phyloP scores from a whole-genome alignment of 2,797 vertebrate species.

The Alfaro cultratus region DNA sequence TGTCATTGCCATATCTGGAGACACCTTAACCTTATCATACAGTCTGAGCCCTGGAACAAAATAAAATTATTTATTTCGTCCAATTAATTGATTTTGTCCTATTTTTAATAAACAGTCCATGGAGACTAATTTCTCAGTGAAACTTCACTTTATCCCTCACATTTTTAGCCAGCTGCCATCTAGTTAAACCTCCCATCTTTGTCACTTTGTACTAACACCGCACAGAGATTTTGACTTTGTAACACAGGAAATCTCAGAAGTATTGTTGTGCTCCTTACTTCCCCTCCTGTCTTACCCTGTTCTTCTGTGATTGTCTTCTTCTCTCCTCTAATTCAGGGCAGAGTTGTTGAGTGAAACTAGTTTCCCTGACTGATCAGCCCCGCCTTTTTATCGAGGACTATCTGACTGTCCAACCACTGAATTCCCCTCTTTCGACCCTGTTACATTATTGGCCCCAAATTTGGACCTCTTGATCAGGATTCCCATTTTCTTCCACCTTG shows the following conservation, averaged over 20 bases:
- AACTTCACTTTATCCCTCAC: neutral
- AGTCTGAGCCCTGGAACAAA: neutral
- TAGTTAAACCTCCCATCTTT: slow-evolving; percentile 17
- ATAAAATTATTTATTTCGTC: neutral
- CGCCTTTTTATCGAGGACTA: slow-evolving; percentile 82
- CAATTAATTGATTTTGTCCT: neutral
- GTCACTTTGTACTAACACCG: slow-evolving; percentile 11
- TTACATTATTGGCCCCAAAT: slow-evolving; percentile 69
- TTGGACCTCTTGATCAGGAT: slow-evolving; percentile 62
- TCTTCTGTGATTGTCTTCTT: slow-evolving; percentile 83
- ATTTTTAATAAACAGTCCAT: neutral
- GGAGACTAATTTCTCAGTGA: slow-evolving; percentile 3
- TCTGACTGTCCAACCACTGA: slow-evolving; percentile 79
- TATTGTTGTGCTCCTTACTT: slow-evolving; percentile 65
- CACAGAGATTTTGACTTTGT: slow-evolving; percentile 8
- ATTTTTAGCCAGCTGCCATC: slow-evolving; percentile 11
- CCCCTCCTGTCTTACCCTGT: slow-evolving; percentile 65
- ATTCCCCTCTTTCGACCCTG: slow-evolving; percentile 36
- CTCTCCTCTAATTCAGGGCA: slow-evolving; percentile 87
- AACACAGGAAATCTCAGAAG: slow-evolving; percentile 50
- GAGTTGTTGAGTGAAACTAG: slow-evolving; percentile 90
- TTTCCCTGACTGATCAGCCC: slow-evolving; percentile 87
- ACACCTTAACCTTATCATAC: neutral
- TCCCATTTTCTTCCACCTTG: slow-evolving; percentile 47
- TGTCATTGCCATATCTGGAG: neutral